A percentile compares a stretch with the other conserved stretches of the same genome.
phyloP scores from a whole-genome alignment of 23 tunicate genomes.

The Trididemnum miniatum region DNA sequence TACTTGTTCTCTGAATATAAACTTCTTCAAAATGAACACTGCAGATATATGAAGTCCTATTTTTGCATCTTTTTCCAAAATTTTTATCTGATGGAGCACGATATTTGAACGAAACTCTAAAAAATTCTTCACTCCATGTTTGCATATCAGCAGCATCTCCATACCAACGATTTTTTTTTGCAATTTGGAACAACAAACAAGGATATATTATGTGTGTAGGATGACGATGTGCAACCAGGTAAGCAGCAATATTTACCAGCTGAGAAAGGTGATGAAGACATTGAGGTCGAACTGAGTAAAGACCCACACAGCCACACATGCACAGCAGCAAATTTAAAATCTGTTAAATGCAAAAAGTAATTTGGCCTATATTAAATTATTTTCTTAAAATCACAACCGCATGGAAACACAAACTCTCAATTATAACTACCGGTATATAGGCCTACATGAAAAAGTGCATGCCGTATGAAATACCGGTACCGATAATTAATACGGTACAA shows the following conservation, averaged over 20 bases:
- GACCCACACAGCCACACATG: background rate
- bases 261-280: background rate
- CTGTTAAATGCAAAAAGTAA: background rate
- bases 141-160: conserved; percentile 1
- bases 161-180: background rate
- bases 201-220: background rate
- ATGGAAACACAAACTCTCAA: background rate
- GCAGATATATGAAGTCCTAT: background rate
- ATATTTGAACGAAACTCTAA: background rate
- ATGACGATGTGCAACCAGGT: conserved; percentile 18
- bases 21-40: background rate
- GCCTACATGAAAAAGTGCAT: background rate
- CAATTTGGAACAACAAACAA: background rate
- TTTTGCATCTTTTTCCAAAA: background rate
- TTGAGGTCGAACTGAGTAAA: background rate
- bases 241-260: conserved; percentile 19
- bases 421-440: background rate
- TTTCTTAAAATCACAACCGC: background rate
- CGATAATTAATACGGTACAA: background rate
- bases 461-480: too few relatives aligned
- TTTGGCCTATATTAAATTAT: background rate
- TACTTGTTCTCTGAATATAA: background rate
- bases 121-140: background rate
- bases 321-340: background rate
- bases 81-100: background rate